Base-by-base conservation (phyloP, 2,888 invertebrate genomes). In the Yponomeuta sedellus region DNA sequence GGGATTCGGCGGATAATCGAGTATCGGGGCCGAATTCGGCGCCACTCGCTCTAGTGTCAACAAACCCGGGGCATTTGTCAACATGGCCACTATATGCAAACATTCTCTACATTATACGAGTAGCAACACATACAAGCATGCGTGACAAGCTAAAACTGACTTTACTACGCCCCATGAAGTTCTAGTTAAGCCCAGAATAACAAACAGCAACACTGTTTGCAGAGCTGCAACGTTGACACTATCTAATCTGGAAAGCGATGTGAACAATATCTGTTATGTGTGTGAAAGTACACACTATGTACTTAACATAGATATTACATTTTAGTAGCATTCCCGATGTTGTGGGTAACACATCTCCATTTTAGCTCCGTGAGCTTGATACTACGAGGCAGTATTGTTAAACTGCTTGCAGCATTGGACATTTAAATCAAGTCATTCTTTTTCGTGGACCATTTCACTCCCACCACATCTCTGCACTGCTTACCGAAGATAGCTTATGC, bases 201-300 rank as follows among this genome's bases (percentile, higher is more conserved):
- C 59, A 22, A 20, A 22, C 34, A 8, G 59, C 28, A 25, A 39
- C 62, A 62, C 28, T 19, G 39, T 25, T 59, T 59, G 62, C 34
- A 39, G 39, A 39, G 62, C 16, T 39, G 39, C 44, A 52, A 52
- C 44, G 44, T 52, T 39, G 77, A 71, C 77, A 76, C 76, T 86
- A 88, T 89, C 88, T 88, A 82, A 88, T 88, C 88, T 82, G 77
- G 72, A 75, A 75, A 80, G 77, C 77, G 78, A 78, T 80, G 76
- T 70, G 69, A 72, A 80, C 76, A 77, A 73, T 74, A 73, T 73
- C 70, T 70, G 68, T 70, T 71, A 70, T 69, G 71, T 72, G 70
- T 68, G 65, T 61, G 64, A 68, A 44, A 63, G 63, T 67, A 66
- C 64, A 68, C 66, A 65, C 66, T 69, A 67, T 68, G 68, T 69